These are phyloP conservation scores for Cirrhinus mrigala DNA, from an alignment of 2,797 vertebrate genomes.

Conservation along the genomic window DNA sequence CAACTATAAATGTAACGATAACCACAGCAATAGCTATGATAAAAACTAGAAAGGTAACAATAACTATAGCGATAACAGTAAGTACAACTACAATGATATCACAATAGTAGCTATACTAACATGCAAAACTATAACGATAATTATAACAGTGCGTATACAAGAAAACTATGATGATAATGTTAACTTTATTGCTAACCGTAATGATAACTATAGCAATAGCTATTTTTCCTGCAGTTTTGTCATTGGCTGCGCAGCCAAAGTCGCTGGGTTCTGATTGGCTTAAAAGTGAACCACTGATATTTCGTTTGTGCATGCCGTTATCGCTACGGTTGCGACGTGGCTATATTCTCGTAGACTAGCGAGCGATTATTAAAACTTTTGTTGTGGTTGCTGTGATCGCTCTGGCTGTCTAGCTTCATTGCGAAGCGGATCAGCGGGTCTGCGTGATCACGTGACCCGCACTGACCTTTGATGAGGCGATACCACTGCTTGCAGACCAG, in stretches of 20 bases:
- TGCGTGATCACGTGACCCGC: not conserved
- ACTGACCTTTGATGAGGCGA: slow-evolving; percentile 96
- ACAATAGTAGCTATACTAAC: too few relatives aligned
- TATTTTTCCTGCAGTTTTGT: not conserved
- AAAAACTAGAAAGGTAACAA: too few relatives aligned
- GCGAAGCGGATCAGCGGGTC: too few relatives aligned
- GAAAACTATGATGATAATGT: not conserved
- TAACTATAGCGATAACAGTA: too few relatives aligned
- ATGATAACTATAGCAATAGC: not conserved
- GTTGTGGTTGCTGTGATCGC: too few relatives aligned
- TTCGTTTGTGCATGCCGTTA: not conserved
- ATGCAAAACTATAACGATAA: too few relatives aligned
- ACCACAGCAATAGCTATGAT: too few relatives aligned
- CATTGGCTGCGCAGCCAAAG: not conserved
- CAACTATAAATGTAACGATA: too few relatives aligned
- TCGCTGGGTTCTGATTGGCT: not conserved
- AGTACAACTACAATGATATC: too few relatives aligned
- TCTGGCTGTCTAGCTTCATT: not conserved
- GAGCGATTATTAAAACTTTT: not conserved
- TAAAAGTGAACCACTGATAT: not conserved
- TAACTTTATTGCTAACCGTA: too few relatives aligned
- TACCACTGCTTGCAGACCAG: slow-evolving; percentile 99
- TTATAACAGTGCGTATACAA: not conserved
- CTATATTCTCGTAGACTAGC: not conserved
- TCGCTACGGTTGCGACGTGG: too few relatives aligned